A percentile compares a stretch with the other conserved stretches of the same genome.
These are phyloP conservation scores for Perognathus longimembris DNA, from an alignment of 2,113 vertebrate genomes.

Conservation along the genomic window DNA sequence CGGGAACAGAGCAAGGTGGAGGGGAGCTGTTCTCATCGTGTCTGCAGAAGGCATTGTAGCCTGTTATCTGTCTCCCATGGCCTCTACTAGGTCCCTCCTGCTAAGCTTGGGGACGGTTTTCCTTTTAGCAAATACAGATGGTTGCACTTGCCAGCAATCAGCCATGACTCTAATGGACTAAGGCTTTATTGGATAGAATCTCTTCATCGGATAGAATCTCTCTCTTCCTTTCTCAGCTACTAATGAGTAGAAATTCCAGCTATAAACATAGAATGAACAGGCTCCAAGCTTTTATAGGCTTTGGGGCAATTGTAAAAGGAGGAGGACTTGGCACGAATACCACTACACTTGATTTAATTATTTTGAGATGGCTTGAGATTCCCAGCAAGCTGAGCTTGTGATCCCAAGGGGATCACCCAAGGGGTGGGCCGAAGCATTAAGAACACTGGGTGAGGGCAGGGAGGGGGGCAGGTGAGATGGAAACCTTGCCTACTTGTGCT, in stretches of 20 bases:
- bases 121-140: constrained; percentile 63
- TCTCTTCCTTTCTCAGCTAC: constrained; percentile 51
- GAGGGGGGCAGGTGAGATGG: not conserved
- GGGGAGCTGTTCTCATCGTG: constrained; percentile 55
- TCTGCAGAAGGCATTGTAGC: constrained; percentile 61
- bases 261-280: constrained; percentile 36
- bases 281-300: constrained; percentile 53
- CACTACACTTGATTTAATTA: not conserved
- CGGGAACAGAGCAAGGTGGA: constrained; percentile 15
- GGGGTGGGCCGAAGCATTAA: too few relatives aligned
- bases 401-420: rapidly evolving
- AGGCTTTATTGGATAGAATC: constrained; percentile 41
- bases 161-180: constrained; percentile 52
- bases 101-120: not conserved
- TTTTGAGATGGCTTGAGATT: not conserved
- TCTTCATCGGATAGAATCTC: constrained; percentile 36
- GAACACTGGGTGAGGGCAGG: not conserved
- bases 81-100: not conserved
- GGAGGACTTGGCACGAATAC: not conserved
- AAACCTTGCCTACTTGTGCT: not conserved
- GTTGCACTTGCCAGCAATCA: constrained; percentile 44
- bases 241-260: constrained; percentile 65
- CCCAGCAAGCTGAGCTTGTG: not conserved
- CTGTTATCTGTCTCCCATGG: not conserved
- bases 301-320: constrained; percentile 39